These are phyloP conservation scores for Petrophora chlorosata DNA, from an alignment of 2,888 invertebrate genomes.

Conservation along the genomic window DNA sequence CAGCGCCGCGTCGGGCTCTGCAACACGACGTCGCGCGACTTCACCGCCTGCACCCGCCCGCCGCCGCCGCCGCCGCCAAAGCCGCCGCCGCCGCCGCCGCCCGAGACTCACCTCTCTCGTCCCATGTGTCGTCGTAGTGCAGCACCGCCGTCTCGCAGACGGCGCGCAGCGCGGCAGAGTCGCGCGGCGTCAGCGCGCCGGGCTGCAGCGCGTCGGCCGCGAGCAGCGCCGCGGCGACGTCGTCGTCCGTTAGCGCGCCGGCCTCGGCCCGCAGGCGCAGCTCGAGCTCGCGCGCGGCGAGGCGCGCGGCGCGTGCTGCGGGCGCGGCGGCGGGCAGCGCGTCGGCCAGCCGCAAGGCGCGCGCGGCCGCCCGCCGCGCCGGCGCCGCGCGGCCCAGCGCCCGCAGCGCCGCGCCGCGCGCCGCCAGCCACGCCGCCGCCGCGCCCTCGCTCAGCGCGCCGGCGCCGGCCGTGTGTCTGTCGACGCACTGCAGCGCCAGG, in stretches of 20 bases:
- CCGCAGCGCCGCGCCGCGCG: neutral
- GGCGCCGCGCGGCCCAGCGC: neutral
- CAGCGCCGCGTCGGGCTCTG: neutral
- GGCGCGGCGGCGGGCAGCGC: constrained; percentile 1
- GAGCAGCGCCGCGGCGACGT: neutral
- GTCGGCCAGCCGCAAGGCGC: neutral
- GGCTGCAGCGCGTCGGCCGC: neutral
- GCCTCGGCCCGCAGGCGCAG: neutral
- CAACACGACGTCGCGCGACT: neutral
- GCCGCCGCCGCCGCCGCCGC: neutral
- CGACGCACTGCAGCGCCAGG: constrained; percentile 45
- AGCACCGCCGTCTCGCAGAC: constrained; percentile 25
- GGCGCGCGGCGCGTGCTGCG: neutral
- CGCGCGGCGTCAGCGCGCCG: neutral
- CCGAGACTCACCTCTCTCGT: constrained; percentile 5
- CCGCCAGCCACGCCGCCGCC: neutral
- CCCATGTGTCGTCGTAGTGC: constrained; percentile 22
- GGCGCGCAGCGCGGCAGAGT: constrained; percentile 6
- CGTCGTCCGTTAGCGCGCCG: no score
- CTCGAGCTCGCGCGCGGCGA: neutral
- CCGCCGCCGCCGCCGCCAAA: neutral
- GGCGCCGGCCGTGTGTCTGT: constrained; percentile 30
- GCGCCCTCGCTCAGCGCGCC: constrained; percentile 1
- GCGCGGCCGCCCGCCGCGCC: neutral
- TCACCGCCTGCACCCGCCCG: neutral